Conservation (phyloP, 2,797 vertebrate species). For the Eremophila alpestris region DNA sequence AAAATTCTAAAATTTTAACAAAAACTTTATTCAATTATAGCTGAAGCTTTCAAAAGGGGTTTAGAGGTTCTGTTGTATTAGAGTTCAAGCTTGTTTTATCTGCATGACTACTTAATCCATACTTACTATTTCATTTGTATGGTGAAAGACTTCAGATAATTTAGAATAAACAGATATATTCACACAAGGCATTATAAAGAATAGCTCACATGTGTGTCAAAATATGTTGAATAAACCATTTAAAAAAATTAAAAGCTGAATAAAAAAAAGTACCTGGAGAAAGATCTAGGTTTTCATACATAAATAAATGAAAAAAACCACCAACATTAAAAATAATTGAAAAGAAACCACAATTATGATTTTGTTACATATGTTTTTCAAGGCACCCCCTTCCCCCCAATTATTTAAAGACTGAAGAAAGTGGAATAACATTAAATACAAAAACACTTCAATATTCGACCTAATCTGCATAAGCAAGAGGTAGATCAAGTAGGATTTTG, state of each 20-base stretch:
- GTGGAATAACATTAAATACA: neutral
- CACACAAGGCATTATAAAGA: neutral
- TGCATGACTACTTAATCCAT: neutral
- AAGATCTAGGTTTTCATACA: neutral
- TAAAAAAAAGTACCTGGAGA: neutral
- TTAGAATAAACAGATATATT: neutral
- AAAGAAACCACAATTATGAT: neutral
- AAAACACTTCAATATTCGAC: neutral
- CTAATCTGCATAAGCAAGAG: neutral
- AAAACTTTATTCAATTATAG: neutral
- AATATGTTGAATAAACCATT: neutral
- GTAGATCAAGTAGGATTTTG: conserved; percentile 3
- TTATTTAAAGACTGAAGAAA: neutral
- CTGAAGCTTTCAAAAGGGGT: neutral
- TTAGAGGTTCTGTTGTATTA: neutral
- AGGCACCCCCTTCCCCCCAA: accelerated
- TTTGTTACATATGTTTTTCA: neutral
- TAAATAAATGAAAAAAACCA: neutral
- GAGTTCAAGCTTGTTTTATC: neutral
- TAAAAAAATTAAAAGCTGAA: neutral
- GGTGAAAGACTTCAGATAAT: neutral
- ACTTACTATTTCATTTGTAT: neutral
- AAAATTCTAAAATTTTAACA: neutral
- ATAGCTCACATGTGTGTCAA: accelerated
- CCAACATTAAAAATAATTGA: neutral